A percentile compares a stretch with the other conserved stretches of the same genome.
Conservation (phyloP, 2,797 vertebrate species). For the Micropoecilia bifurca region DNA sequence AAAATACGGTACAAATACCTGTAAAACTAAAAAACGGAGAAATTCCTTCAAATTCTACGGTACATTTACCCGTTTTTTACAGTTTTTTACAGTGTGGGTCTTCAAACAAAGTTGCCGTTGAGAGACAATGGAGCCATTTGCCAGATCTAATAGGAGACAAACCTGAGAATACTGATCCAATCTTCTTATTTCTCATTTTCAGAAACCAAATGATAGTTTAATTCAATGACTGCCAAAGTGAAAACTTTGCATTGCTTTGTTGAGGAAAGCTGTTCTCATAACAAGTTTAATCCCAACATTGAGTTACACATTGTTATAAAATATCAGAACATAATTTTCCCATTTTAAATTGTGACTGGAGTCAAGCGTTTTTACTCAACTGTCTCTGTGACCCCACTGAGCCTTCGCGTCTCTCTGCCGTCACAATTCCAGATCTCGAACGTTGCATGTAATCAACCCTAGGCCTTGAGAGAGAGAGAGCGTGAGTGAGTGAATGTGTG, state of each 20-base stretch:
- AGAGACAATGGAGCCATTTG: slow-evolving; percentile 22
- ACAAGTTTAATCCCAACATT: too few species aligned
- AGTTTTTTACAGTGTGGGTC: too few species aligned
- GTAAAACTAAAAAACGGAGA: too few species aligned
- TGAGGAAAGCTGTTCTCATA: background rate
- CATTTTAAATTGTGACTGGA: slow-evolving; percentile 11
- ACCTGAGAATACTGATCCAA: slow-evolving; percentile 27
- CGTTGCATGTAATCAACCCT: slow-evolving; percentile 59
- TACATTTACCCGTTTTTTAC: too few species aligned
- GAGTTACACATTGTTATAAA: background rate
- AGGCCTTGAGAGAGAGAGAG: slow-evolving; percentile 29
- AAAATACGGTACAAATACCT: too few species aligned
- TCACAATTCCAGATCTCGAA: slow-evolving; percentile 79
- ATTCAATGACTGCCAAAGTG: background rate
- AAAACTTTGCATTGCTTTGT: background rate
- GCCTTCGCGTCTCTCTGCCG: slow-evolving; percentile 37
- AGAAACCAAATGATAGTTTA: background rate
- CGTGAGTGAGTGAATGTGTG: slow-evolving; percentile 26
- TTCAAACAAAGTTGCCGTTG: slow-evolving; percentile 49
- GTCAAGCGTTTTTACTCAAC: slow-evolving; percentile 10
- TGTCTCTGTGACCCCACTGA: background rate
- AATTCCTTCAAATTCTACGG: too few species aligned
- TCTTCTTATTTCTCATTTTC: background rate
- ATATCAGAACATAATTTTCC: background rate
- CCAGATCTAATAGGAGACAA: slow-evolving; percentile 59